phyloP scores from a whole-genome alignment of 2,888 invertebrate species.

The Yponomeuta sedellus region DNA sequence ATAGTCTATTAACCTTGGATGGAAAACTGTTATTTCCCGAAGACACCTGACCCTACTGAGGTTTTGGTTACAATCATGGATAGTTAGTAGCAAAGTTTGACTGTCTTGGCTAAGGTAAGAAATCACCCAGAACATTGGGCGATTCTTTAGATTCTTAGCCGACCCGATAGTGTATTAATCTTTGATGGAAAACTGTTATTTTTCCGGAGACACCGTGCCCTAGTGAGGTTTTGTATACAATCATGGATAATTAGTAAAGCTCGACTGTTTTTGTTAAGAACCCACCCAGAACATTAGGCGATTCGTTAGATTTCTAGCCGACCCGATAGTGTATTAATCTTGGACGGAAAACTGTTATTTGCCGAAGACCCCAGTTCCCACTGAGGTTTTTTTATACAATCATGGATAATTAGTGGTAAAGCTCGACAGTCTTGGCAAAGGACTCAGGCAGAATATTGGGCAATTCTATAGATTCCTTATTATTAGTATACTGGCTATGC shows the following conservation, averaged over 20 bases:
- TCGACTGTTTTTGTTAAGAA: background rate
- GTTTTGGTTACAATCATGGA: too few species aligned
- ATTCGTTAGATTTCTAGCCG: slow-evolving; percentile 42
- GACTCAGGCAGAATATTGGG: too few species aligned
- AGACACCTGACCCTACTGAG: slow-evolving; percentile 30
- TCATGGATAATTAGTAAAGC: slow-evolving; percentile 10
- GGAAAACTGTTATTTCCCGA: slow-evolving; percentile 32
- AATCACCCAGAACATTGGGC: slow-evolving; percentile 58
- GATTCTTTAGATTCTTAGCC: slow-evolving; percentile 42
- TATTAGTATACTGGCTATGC: too few species aligned
- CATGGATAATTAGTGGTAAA: slow-evolving; percentile 6
- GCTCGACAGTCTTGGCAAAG: background rate
- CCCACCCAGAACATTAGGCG: slow-evolving; percentile 49
- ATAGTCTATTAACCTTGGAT: slow-evolving; percentile 26
- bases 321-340: slow-evolving; percentile 27
- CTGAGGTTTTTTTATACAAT: slow-evolving; percentile 13
- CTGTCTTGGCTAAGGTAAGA: too few species aligned
- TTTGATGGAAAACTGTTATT: slow-evolving; percentile 28
- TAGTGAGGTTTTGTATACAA: slow-evolving; percentile 12
- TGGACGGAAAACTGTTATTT: slow-evolving; percentile 28
- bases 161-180: slow-evolving; percentile 28
- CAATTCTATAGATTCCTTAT: too few species aligned
- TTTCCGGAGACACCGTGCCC: slow-evolving; percentile 36
- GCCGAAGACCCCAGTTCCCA: slow-evolving; percentile 34
- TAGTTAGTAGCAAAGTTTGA: too few species aligned